phyloP scores from a whole-genome alignment of 2,113 vertebrate genomes.

The Leptodactylus fuscus region DNA sequence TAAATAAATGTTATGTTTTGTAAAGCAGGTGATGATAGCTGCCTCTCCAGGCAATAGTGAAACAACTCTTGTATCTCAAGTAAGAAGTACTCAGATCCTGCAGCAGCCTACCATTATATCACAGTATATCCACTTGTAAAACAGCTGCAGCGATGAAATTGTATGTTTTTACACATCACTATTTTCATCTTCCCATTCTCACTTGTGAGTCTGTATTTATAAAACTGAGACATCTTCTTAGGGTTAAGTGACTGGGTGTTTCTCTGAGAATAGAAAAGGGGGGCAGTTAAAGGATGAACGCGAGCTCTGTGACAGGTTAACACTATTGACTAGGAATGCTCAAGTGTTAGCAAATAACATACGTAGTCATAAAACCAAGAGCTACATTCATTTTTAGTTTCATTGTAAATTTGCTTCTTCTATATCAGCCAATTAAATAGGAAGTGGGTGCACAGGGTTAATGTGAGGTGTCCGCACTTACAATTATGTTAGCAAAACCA shows the following conservation, averaged over 20 bases:
- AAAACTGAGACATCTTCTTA: background rate
- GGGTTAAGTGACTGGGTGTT: slow-evolving; percentile 10
- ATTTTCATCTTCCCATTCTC: background rate
- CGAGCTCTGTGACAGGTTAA: background rate
- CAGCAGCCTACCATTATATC: background rate
- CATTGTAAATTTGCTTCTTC: no score
- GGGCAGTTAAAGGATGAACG: background rate
- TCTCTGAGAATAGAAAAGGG: background rate
- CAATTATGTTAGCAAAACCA: no score
- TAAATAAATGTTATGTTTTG: no score
- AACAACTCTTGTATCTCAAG: slow-evolving; percentile 5
- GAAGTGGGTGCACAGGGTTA: no score
- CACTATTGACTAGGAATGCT: no score
- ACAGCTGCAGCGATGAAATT: background rate
- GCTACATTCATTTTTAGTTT: no score
- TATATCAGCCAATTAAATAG: no score
- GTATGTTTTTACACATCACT: background rate
- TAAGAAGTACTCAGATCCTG: background rate
- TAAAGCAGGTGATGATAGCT: background rate
- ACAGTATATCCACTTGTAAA: background rate
- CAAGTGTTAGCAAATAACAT: no score
- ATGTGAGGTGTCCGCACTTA: no score
- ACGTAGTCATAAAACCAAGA: no score
- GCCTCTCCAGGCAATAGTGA: background rate
- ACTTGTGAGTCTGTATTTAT: slow-evolving; percentile 11